Conservation (phyloP, 2,888 invertebrate genomes). For the Idaea biselata region DNA sequence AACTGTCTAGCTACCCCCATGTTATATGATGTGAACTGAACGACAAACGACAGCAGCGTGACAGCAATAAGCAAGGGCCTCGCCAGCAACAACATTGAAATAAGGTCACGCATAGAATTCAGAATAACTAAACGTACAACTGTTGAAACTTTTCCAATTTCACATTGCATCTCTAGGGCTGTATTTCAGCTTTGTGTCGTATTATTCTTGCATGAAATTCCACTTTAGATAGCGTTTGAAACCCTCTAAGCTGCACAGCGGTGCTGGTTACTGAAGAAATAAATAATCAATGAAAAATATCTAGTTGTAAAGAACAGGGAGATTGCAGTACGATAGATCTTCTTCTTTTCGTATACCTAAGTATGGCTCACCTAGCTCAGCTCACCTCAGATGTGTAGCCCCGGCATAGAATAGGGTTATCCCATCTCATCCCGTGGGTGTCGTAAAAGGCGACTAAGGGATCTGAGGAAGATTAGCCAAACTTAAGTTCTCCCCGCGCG, state of each 20-base stretch:
- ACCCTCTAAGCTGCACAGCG: conserved; percentile 18
- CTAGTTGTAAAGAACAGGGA: neutral
- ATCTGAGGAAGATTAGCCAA: too few species aligned
- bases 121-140: conserved; percentile 25
- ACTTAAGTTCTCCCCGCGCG: too few species aligned
- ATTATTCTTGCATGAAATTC: conserved; percentile 39
- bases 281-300: neutral
- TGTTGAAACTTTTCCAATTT: conserved; percentile 53
- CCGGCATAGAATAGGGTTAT: too few species aligned
- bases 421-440: too few species aligned
- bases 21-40: neutral
- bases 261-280: neutral
- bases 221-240: conserved; percentile 27
- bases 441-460: too few species aligned
- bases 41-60: neutral
- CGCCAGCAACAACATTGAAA: conserved; percentile 17
- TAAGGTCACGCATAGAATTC: conserved; percentile 33
- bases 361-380: too few species aligned
- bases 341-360: too few species aligned
- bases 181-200: conserved; percentile 42
- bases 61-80: neutral
- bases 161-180: conserved; percentile 43
- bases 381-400: too few species aligned
- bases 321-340: neutral
- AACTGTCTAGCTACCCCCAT: neutral